A percentile compares a stretch with the other conserved stretches of the same genome.
phyloP scores from a whole-genome alignment of 2,888 invertebrate genomes.

The Aspidiotus destructor region DNA sequence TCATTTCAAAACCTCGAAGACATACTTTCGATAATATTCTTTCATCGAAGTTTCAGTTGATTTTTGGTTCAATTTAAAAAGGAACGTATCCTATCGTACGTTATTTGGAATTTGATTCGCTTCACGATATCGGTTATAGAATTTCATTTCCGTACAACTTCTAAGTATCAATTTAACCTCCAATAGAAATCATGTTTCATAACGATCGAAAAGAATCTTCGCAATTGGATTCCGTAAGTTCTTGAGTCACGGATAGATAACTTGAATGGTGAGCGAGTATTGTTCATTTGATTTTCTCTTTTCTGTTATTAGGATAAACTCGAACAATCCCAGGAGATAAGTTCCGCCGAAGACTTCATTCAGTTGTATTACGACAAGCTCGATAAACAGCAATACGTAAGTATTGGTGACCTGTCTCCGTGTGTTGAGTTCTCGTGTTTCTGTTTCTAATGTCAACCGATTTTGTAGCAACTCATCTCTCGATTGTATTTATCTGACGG shows the following conservation, averaged over 20 bases:
- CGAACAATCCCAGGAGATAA: constrained; percentile 20
- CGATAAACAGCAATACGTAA: constrained; percentile 24
- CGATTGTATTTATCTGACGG: constrained; percentile 20
- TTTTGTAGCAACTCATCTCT: constrained; percentile 9
- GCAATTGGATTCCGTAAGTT: background rate
- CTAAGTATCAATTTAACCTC: too few species aligned
- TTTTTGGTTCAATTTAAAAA: too few species aligned
- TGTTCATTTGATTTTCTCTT: background rate
- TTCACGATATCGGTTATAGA: too few species aligned
- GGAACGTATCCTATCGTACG: too few species aligned
- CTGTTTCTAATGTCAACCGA: background rate
- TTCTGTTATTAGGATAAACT: constrained; percentile 5
- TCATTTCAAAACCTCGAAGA: too few species aligned
- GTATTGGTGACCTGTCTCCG: background rate
- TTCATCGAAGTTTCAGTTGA: too few species aligned
- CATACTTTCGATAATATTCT: too few species aligned
- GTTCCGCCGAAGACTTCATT: constrained; percentile 19
- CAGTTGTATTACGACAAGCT: constrained; percentile 20
- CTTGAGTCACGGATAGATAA: background rate
- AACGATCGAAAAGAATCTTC: background rate
- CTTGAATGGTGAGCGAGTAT: too few species aligned
- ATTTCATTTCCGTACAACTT: too few species aligned
- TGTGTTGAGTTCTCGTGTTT: background rate
- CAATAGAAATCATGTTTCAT: background rate
- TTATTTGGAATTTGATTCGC: too few species aligned